phyloP scores from a whole-genome alignment of 2,113 vertebrate genomes.

The Chamaetylas fuelleborni region DNA sequence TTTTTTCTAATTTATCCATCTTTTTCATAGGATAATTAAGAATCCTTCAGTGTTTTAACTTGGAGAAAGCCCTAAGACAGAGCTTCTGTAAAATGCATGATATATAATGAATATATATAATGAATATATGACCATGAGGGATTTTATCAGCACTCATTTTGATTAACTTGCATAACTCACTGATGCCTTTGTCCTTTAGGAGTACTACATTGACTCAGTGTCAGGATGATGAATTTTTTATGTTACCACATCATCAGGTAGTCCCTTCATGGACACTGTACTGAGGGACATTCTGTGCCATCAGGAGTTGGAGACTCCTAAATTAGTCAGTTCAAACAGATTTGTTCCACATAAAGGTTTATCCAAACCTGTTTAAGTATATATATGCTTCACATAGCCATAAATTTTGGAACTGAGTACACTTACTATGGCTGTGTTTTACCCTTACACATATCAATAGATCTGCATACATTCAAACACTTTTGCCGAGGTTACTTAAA shows the following conservation, averaged over 20 bases:
- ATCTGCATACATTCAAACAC: neutral
- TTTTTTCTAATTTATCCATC: neutral
- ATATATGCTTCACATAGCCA: fast-evolving
- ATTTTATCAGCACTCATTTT: slow-evolving; percentile 47
- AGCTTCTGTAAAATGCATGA: neutral
- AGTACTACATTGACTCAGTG: neutral
- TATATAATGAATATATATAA: slow-evolving; percentile 8
- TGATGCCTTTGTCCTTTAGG: slow-evolving; percentile 1
- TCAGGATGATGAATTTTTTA: slow-evolving; percentile 1
- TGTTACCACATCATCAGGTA: neutral
- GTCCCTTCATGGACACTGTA: neutral
- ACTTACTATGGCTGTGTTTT: neutral
- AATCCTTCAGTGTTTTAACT: neutral
- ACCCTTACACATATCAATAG: neutral
- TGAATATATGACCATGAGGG: neutral
- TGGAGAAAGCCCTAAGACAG: neutral
- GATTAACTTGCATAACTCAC: slow-evolving; percentile 21
- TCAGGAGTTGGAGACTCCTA: neutral
- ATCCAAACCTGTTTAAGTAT: neutral
- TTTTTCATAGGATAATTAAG: neutral
- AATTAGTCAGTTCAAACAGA: neutral
- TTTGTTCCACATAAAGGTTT: neutral
- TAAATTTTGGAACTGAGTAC: neutral
- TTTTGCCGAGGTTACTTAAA: neutral
- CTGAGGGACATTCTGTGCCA: neutral